Percentiles rank a stretch among this genome's conserved stretches.
Evolutionary conservation across 2,113 vertebrate genomes (phyloP).

Genomic region (Ictalurus punctatus): DNA sequence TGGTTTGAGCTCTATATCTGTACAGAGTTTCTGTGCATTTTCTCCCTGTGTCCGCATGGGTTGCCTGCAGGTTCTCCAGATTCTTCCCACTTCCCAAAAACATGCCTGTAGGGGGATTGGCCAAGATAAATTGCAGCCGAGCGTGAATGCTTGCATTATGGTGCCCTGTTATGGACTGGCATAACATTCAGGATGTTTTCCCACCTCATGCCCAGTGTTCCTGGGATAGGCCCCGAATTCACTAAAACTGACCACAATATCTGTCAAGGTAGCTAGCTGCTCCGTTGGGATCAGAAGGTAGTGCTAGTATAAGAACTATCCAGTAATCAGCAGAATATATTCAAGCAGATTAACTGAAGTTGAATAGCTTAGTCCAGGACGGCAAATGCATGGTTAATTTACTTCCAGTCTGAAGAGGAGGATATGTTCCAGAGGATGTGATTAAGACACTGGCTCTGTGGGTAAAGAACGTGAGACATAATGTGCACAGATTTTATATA

Average conservation of each 20-base stretch:
- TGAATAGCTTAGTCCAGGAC: background rate
- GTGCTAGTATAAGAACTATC: background rate
- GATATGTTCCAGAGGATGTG: background rate
- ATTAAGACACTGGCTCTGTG: conserved; percentile 5
- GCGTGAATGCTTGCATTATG: background rate
- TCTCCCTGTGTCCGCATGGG: background rate
- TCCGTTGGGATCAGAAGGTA: background rate
- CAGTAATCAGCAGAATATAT: background rate
- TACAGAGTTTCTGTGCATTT: background rate
- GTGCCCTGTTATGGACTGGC: background rate
- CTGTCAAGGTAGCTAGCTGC: background rate
- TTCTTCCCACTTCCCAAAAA: background rate
- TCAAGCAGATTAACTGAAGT: background rate
- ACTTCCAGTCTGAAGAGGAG: background rate
- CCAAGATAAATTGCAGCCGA: background rate
- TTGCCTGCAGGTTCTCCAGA: background rate
- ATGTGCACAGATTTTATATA: no score
- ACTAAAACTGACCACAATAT: background rate
- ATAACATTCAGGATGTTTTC: background rate
- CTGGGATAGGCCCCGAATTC: background rate
- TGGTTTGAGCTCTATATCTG: background rate
- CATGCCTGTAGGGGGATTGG: background rate
- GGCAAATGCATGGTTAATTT: background rate
- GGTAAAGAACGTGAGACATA: conserved; percentile 7
- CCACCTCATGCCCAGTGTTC: background rate